Evolutionary conservation across 2,797 vertebrate species (phyloP).

Genomic region (Acanthurus lineatus): DNA sequence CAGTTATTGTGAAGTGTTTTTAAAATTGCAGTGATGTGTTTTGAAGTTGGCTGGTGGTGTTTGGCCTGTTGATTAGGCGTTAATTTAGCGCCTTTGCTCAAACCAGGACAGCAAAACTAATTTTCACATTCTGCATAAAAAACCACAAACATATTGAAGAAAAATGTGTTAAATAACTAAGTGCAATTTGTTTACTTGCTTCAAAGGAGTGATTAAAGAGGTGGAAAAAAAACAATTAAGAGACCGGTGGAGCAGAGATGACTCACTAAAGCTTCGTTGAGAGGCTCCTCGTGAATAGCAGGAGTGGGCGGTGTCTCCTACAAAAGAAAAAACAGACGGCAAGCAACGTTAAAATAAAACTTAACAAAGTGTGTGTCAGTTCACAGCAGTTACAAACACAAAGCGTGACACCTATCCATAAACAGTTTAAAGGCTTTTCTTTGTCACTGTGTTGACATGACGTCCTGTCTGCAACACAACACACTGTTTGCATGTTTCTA

Average conservation of each 20-base stretch:
- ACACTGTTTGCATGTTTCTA: conserved; percentile 6
- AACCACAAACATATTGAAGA: conserved; percentile 7
- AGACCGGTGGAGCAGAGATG: conserved; percentile 32
- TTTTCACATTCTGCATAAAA: not conserved
- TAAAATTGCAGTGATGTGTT: not conserved
- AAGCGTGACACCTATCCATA: not conserved
- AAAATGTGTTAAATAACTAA: conserved; percentile 1
- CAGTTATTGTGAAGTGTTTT: not conserved
- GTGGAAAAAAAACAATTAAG: conserved; percentile 8
- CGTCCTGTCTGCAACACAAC: conserved; percentile 7
- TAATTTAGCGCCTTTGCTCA: not conserved
- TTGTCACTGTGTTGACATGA: conserved; percentile 2
- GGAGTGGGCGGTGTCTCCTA: conserved; percentile 86
- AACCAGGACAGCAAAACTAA: not conserved
- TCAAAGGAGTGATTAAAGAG: conserved; percentile 13
- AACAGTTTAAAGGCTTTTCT: not conserved
- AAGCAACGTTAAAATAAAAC: conserved; percentile 33
- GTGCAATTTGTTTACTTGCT: conserved; percentile 1
- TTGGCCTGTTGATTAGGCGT: not conserved
- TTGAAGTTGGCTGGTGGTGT: not conserved
- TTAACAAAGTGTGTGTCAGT: not conserved
- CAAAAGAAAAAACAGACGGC: conserved; percentile 65
- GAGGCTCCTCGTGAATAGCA: conserved; percentile 84
- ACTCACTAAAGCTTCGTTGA: conserved; percentile 85
- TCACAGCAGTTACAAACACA: not conserved